Evolutionary conservation across 2,888 invertebrate species (phyloP), one percentile per base, ranked within the genome.

Genomic region (Hermodice carunculata): DNA sequence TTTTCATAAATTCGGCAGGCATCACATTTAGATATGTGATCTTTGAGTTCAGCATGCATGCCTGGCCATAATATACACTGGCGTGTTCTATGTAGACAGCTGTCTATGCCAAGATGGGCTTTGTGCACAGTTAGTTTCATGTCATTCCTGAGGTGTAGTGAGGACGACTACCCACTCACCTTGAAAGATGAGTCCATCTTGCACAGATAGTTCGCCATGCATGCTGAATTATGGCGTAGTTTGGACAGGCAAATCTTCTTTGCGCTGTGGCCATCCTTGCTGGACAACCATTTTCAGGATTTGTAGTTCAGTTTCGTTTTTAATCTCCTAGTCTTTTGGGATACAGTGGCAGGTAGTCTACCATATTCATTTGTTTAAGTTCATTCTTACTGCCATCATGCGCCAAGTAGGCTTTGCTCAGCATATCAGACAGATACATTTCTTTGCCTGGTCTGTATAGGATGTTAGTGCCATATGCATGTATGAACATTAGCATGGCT

Each of bases 351-450:
- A n/a, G n/a, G n/a, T n/a, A n/a, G n/a, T n/a, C n/a, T n/a, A n/a
- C n/a, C n/a, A n/a, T n/a, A n/a, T n/a, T n/a, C n/a, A n/a, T n/a
- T n/a, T n/a, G n/a, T n/a, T n/a, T n/a, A n/a, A n/a, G n/a, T n/a
- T n/a, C n/a, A n/a, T n/a, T n/a, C n/a, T n/a, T n/a, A n/a, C n/a
- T n/a, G n/a, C n/a, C n/a, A n/a, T n/a, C n/a, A n/a, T n/a, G n/a
- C 19, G 24, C 17, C 19, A 59, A 26, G 17, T 63, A 49, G 11
- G 66, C 63, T 44, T 73, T 51, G 19, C 60, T 62, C 26, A 73
- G 46, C 2, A 65, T 61, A 32, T 76, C 73, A 8, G 67, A 66
- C 11, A 69, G 60, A n/a, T 60, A 40, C 65, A 70, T 65, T 24
- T 74, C 58, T 54, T 54, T 65, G 1, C 74, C 73, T 37, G 58